Percentiles rank a stretch among this genome's conserved stretches.
These are phyloP conservation scores for Epizoanthus fatuus DNA, from an alignment of 92 coral and sea anemone species.

Conservation along the genomic window DNA sequence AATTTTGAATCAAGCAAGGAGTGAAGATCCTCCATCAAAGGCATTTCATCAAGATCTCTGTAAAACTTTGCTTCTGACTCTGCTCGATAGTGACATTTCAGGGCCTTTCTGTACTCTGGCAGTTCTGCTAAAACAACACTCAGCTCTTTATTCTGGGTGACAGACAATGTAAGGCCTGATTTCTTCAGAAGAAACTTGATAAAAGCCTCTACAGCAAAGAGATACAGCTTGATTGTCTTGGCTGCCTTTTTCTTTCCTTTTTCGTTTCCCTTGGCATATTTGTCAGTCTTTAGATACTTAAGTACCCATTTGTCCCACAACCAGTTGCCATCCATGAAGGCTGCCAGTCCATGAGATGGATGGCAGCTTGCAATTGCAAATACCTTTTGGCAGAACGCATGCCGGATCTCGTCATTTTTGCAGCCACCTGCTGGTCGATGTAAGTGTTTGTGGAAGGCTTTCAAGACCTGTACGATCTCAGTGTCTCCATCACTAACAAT, in stretches of 20 bases:
- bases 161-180: neutral
- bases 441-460: constrained; percentile 3
- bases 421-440: constrained; percentile 15
- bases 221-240: constrained; percentile 5
- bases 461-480: neutral
- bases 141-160: neutral
- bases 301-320: constrained; percentile 9
- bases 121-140: neutral
- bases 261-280: neutral
- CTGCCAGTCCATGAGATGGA: neutral
- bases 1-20: constrained; percentile 11
- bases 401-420: neutral
- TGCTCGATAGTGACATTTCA: constrained; percentile 3
- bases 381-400: constrained; percentile 1
- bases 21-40: neutral
- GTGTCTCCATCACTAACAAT: neutral
- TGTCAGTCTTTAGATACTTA: constrained; percentile 8
- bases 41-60: constrained; percentile 12
- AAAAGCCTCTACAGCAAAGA: constrained; percentile 1
- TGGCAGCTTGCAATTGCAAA: constrained; percentile 11
- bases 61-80: constrained; percentile 7
- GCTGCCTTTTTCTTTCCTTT: constrained; percentile 9
- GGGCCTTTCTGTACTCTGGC: constrained; percentile 12
- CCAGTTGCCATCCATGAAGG: constrained; percentile 11
- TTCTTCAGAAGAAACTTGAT: neutral